These are phyloP conservation scores for Scomberomorus guttatus DNA, from an alignment of 2,797 vertebrate genomes.

Conservation along the genomic window DNA sequence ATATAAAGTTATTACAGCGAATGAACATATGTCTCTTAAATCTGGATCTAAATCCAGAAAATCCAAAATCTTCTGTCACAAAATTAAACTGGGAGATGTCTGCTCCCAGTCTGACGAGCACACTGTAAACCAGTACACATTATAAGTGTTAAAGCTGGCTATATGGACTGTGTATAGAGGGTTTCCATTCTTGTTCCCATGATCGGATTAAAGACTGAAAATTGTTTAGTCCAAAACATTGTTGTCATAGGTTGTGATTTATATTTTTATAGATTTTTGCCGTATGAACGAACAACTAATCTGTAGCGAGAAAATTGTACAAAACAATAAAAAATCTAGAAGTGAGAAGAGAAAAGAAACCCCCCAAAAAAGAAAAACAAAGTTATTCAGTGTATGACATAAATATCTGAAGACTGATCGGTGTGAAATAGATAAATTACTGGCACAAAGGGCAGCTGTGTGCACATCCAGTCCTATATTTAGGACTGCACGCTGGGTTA, in stretches of 20 bases:
- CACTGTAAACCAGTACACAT: not conserved
- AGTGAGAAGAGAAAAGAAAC: no score
- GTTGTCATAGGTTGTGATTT: not conserved
- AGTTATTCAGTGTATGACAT: no score
- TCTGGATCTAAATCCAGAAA: not conserved
- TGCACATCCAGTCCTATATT: not conserved
- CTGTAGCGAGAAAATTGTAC: no score
- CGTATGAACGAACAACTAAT: no score
- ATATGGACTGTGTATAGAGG: not conserved
- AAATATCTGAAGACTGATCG: no score
- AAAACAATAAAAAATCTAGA: no score
- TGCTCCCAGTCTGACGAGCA: constrained; percentile 10
- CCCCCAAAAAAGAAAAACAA: no score
- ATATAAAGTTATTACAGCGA: not conserved
- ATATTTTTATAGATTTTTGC: no score
- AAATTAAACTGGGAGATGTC: constrained; percentile 31
- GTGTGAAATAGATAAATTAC: no score
- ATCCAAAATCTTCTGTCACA: constrained; percentile 2
- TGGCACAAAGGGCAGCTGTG: no score
- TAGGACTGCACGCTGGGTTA: not conserved
- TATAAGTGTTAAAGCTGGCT: not conserved
- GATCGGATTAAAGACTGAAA: not conserved
- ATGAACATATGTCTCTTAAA: not conserved
- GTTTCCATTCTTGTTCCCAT: not conserved
- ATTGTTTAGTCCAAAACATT: not conserved